Evolutionary conservation across 2,888 invertebrate genomes (phyloP).

Genomic region (Acronicta aceris): DNA sequence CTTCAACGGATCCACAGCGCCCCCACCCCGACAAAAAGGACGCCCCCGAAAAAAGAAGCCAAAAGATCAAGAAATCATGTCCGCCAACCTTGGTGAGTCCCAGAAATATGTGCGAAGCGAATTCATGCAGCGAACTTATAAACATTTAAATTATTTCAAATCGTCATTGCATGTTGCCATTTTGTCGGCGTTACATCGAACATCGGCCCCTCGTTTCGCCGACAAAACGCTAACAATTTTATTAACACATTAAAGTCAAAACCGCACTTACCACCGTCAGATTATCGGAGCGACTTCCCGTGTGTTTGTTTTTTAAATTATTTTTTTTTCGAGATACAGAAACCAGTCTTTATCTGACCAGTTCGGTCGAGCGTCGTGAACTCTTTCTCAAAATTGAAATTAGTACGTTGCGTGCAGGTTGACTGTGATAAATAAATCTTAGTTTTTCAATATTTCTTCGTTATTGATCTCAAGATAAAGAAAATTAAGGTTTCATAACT

Average conservation of each 20-base stretch:
- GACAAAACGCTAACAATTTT: constrained; percentile 87
- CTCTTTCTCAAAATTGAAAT: constrained; percentile 76
- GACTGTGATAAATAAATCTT: constrained; percentile 55
- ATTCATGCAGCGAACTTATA: constrained; percentile 57
- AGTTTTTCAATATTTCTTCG: constrained; percentile 32
- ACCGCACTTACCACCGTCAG: constrained; percentile 85
- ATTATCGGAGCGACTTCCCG: constrained; percentile 87
- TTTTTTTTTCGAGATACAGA: constrained; percentile 79
- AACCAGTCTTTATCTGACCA: constrained; percentile 85
- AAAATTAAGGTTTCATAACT: background rate
- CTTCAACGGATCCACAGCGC: constrained; percentile 88
- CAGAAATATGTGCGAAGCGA: constrained; percentile 48
- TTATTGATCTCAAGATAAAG: background rate
- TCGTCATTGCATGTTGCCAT: constrained; percentile 61
- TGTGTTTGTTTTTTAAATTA: constrained; percentile 77
- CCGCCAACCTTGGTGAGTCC: constrained; percentile 94
- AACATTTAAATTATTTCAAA: constrained; percentile 43
- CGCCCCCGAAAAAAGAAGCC: constrained; percentile 97
- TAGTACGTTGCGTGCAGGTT: constrained; percentile 70
- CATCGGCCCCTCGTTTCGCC: constrained; percentile 73
- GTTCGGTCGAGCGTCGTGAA: constrained; percentile 70
- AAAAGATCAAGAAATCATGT: constrained; percentile 96
- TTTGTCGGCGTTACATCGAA: constrained; percentile 68
- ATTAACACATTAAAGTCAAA: constrained; percentile 89
- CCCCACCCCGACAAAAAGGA: constrained; percentile 96